Conservation (phyloP, 2,797 vertebrate genomes). For the Pogonophryne albipinna region DNA sequence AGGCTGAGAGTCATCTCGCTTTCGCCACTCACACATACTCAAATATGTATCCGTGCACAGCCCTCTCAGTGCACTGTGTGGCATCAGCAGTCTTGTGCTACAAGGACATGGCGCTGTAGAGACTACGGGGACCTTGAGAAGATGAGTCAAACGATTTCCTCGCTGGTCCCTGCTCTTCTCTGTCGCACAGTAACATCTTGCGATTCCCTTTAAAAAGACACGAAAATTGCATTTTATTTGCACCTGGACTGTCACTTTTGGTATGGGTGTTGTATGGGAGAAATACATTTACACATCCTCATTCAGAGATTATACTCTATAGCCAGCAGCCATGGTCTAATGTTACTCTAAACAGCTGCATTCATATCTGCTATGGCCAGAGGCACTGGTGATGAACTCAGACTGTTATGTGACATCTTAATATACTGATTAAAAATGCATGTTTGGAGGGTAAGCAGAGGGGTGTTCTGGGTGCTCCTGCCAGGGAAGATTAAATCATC, state of each 20-base stretch:
- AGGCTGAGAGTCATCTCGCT: conserved; percentile 83
- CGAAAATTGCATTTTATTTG: conserved; percentile 26
- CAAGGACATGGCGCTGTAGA: conserved; percentile 72
- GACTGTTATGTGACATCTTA: conserved; percentile 85
- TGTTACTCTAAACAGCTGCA: conserved; percentile 84
- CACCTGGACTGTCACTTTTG: not conserved
- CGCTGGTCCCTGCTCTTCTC: conserved; percentile 42
- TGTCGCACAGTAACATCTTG: conserved; percentile 7
- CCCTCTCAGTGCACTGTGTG: conserved; percentile 58
- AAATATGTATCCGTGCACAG: conserved; percentile 73
- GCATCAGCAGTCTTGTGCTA: conserved; percentile 72
- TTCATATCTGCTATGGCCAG: conserved; percentile 84
- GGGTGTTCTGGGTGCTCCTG: conserved; percentile 74
- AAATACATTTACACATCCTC: conserved; percentile 74
- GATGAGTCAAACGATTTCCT: conserved; percentile 76
- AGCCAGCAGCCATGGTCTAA: conserved; percentile 79
- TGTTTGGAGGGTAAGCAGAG: conserved; percentile 76
- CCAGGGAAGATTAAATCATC: conserved; percentile 80
- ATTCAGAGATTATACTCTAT: conserved; percentile 78
- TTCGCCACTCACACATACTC: conserved; percentile 76
- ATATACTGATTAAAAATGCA: conserved; percentile 85
- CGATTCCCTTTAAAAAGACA: conserved; percentile 19
- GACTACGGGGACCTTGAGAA: conserved; percentile 75
- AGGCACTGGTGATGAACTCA: conserved; percentile 83
- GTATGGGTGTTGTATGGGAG: conserved; percentile 14